Evolutionary conservation across 2,113 vertebrate genomes (phyloP).

Genomic region (Etia nguti): DNA sequence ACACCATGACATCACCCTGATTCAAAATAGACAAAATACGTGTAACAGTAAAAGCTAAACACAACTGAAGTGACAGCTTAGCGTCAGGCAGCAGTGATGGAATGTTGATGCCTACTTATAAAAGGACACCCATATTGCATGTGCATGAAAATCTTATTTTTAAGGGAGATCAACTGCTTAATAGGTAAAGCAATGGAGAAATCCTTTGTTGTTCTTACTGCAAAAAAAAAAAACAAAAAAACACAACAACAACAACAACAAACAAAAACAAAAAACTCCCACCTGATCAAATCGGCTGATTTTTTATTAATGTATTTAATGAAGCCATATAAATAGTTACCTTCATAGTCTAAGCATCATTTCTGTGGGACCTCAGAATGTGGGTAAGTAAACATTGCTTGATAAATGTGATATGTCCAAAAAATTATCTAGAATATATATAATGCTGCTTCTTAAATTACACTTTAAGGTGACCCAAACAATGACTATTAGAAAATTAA

Average conservation of each 20-base stretch:
- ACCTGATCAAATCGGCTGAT: background rate
- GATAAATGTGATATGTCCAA: background rate
- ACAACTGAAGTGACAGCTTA: background rate
- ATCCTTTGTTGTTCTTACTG: background rate
- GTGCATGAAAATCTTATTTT: background rate
- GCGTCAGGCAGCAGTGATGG: background rate
- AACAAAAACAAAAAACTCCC: background rate
- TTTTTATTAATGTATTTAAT: background rate
- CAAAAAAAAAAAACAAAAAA: background rate
- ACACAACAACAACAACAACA: no score
- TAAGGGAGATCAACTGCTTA: background rate
- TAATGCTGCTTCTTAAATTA: background rate
- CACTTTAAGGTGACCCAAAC: no score
- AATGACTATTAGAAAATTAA: no score
- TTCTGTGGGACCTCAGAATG: background rate
- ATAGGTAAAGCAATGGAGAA: background rate
- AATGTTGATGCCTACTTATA: background rate
- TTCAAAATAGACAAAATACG: background rate
- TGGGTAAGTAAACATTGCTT: background rate
- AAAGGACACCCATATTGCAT: background rate
- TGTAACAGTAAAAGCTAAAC: constrained; percentile 17
- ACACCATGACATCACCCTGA: background rate
- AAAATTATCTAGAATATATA: background rate
- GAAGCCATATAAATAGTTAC: background rate
- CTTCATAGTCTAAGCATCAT: background rate